These are phyloP conservation scores for Mohoua ochrocephala DNA, from an alignment of 2,113 vertebrate species.

Conservation along the genomic window DNA sequence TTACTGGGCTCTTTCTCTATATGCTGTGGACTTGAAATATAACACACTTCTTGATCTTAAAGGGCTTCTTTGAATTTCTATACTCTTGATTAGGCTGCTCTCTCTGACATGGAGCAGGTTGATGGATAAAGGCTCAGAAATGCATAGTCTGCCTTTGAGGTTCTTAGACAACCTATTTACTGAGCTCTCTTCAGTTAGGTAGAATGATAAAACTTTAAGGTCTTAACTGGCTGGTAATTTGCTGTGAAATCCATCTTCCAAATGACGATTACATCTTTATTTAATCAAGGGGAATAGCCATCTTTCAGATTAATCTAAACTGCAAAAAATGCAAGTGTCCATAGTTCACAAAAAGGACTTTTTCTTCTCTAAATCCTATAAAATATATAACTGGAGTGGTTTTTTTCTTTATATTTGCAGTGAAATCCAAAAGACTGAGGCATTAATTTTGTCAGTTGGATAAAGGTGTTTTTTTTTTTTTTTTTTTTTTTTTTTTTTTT, in stretches of 20 bases:
- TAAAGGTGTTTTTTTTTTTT: neutral
- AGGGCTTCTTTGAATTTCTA: neutral
- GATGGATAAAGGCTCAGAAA: neutral
- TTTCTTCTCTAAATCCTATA: neutral
- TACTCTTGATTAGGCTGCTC: neutral
- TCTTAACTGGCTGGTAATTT: neutral
- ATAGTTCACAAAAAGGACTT: neutral
- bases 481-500: neutral
- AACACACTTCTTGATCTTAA: neutral
- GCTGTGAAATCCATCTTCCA: neutral
- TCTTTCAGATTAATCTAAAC: neutral
- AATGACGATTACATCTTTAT: neutral
- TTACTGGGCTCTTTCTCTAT: neutral
- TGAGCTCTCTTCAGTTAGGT: neutral
- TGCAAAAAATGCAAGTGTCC: neutral
- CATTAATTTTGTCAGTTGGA: neutral
- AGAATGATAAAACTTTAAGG: neutral
- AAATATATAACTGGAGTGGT: neutral
- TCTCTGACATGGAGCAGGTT: neutral
- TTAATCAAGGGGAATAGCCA: neutral
- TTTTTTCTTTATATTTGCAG: neutral
- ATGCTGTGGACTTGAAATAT: neutral
- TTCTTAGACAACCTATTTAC: neutral
- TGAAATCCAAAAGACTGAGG: neutral
- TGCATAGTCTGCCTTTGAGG: neutral